Evolutionary conservation across 2,113 vertebrate species (phyloP), one percentile per base, ranked within the genome.

Genomic region (Apodemus speciosus): DNA sequence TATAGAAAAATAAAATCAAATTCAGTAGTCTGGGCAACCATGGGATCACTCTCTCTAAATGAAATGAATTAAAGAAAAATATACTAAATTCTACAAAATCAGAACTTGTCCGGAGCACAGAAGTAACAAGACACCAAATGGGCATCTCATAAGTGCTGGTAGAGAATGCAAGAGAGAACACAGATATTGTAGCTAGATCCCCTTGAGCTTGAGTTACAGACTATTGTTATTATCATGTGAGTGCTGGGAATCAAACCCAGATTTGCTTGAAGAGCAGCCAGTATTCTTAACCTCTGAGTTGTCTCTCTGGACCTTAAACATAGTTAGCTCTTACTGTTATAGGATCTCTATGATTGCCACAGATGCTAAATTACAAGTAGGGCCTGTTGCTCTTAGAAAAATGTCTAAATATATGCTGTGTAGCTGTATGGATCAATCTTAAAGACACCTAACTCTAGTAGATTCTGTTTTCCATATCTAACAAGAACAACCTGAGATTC

Each of bases 1-100:
- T 84, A 93, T 76, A 89, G 51, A 27, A 90, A 93, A 62, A 85
- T n/a, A 79, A 43, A 51, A 46, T 71, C 25, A 73, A 88, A 58
- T 58, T 81, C 53, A 81, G 35, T 14, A 60, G 21, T 81, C 23
- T 81, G 23, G 25, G 58, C 38, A 60, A 43, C 38, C 32, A 40
- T 84, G 40, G 32, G 80, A 64, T 43, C 38, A 60, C 27, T 25
- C 32, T 46, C 58, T 83, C 38, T 62, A 46, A 83, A 21, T 64
- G 30, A 84, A 83, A 83, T 25, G 51, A 80, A 23, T 79, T 56
- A 80, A 80, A 18, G 25, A 83, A 64, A 62, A 35, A 53, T 27
- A 30, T n/a, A 2, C 4, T 64, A 83, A 83, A 43, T 30, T 64
- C 58, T 84, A 64, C 38, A 46, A 43, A 64, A 64, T 84, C 38